Conservation (phyloP, 2,113 vertebrate genomes). For the Callocephalon fimbriatum region DNA sequence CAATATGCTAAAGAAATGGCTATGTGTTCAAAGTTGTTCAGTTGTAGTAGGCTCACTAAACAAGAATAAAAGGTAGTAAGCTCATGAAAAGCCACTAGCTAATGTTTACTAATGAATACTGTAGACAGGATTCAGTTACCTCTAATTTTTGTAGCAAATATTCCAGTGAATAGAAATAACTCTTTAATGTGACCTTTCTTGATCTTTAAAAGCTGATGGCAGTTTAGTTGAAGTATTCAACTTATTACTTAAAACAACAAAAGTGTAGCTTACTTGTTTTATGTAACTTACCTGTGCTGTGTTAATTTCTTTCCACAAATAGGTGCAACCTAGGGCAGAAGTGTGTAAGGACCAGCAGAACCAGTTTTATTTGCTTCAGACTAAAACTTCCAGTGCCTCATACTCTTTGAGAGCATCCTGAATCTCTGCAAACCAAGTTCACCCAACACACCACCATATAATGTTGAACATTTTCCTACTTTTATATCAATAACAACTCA, state of each 20-base stretch:
- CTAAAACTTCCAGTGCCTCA: not conserved
- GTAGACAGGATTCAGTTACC: not conserved
- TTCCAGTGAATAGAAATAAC: not conserved
- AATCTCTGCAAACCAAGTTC: not conserved
- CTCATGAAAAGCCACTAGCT: not conserved
- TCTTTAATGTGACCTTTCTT: not conserved
- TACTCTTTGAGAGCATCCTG: not conserved
- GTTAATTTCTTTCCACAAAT: not conserved
- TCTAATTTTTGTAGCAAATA: not conserved
- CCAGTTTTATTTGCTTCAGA: not conserved
- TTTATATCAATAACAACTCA: not conserved
- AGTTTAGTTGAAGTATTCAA: not conserved
- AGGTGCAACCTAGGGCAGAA: not conserved
- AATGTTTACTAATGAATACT: not conserved
- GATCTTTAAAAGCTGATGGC: not conserved
- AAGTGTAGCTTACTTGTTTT: not conserved
- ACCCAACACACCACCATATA: not conserved
- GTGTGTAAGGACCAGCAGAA: not conserved
- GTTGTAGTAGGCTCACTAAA: not conserved
- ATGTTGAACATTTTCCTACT: not conserved
- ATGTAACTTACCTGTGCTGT: not conserved
- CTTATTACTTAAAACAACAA: not conserved
- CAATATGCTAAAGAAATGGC: not conserved
- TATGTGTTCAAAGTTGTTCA: not conserved
- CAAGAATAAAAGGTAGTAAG: not conserved